Percentiles rank a stretch among this genome's conserved stretches.
phyloP scores from a whole-genome alignment of 2,797 vertebrate species.

The Mus caroli region DNA sequence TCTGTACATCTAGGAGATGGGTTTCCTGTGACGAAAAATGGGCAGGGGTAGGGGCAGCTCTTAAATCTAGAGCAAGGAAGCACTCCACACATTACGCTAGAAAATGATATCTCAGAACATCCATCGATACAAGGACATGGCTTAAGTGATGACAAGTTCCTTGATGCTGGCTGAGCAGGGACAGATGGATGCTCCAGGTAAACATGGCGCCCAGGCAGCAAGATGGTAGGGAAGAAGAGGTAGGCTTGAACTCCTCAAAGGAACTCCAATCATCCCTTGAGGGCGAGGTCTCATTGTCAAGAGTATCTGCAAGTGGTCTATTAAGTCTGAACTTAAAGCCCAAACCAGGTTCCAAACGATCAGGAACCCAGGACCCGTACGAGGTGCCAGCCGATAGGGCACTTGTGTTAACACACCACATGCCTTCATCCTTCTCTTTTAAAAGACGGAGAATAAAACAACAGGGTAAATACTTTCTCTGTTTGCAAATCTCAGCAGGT shows the following conservation, averaged over 20 bases:
- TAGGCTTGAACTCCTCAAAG: not conserved
- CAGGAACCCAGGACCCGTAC: not conserved
- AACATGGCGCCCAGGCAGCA: fast-evolving
- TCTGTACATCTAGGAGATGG: not conserved
- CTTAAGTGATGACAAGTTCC: not conserved
- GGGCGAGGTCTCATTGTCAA: not conserved
- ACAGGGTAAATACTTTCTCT: not conserved
- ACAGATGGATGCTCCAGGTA: not conserved
- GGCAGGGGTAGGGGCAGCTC: not conserved
- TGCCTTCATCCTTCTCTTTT: not conserved
- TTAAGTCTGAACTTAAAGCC: not conserved
- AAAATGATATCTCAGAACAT: not conserved
- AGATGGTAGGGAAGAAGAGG: no score
- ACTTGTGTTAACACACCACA: not conserved
- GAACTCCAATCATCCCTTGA: fast-evolving
- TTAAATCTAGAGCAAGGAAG: not conserved
- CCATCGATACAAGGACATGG: not conserved
- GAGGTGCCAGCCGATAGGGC: not conserved
- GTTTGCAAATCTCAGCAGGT: not conserved
- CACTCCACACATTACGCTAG: not conserved
- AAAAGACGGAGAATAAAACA: not conserved
- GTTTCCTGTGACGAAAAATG: not conserved
- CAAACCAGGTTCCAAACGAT: not conserved
- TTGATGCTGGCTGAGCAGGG: not conserved
- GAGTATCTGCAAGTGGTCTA: not conserved